A percentile compares a stretch with the other conserved stretches of the same genome.
phyloP scores from a whole-genome alignment of 2,113 vertebrate genomes.

The Gulo gulo region DNA sequence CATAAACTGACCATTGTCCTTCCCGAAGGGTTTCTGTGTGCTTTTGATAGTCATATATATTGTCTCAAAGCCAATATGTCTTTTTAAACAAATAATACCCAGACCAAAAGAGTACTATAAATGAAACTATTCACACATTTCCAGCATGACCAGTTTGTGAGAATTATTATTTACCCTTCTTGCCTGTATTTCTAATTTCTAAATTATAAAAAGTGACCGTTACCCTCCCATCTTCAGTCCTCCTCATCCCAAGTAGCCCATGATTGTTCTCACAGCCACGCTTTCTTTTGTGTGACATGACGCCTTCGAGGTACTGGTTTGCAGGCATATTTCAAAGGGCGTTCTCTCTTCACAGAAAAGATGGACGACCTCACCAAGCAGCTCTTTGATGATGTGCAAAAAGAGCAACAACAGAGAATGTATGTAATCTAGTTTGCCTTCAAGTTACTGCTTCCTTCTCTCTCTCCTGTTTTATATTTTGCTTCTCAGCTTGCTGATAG shows the following conservation, averaged over 20 bases:
- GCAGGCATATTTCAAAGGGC: slow-evolving; percentile 45
- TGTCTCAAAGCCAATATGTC: neutral
- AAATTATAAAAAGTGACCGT: neutral
- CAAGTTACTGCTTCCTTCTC: neutral
- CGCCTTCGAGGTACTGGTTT: neutral
- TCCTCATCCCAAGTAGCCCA: neutral
- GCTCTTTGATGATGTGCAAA: slow-evolving; percentile 89
- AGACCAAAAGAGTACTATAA: neutral
- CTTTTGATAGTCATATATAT: neutral
- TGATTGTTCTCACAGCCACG: neutral
- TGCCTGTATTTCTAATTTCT: neutral
- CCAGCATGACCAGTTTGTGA: neutral
- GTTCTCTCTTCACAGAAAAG: slow-evolving; percentile 86
- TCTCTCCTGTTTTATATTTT: neutral
- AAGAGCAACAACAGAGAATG: slow-evolving; percentile 90
- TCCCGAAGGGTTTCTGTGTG: neutral
- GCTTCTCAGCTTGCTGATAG: neutral
- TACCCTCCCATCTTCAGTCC: neutral
- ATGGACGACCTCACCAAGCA: slow-evolving; percentile 89
- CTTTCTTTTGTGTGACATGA: neutral
- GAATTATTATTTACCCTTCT: neutral
- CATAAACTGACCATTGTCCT: neutral
- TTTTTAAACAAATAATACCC: neutral
- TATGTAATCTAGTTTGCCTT: slow-evolving; percentile 78
- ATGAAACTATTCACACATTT: neutral